Evolutionary conservation across 2,888 invertebrate species (phyloP), one percentile per base, ranked within the genome.

Genomic region (Cataglyphis livida): DNA sequence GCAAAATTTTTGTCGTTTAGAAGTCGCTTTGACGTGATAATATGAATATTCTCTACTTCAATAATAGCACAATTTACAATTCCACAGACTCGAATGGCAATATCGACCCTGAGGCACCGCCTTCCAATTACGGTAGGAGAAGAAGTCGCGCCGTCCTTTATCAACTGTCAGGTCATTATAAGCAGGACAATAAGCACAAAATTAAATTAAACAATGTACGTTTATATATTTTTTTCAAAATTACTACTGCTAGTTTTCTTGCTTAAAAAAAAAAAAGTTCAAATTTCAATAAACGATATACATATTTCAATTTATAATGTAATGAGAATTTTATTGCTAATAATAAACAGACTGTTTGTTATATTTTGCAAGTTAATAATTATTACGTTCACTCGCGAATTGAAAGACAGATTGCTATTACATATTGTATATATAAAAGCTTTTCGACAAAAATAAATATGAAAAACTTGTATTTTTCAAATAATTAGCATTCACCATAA

Each of bases 131-230:
- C 96, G 98, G 98, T 91, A 96, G 99, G 90, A 96, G 99, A 93
- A 96, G 99, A 93, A 98, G 98, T 94, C 96, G 99, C 93, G 99
- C 99, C 62, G 99, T 99, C 84, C 97, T 99, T 87, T 99, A 99
- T 95, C 99, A 99, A 95, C 96, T 99, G 92, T 99, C 98, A 91
- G 99, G 99, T 88, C 99, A 99, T 95, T 99, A 99, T 95, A 98
- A 98, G 95, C 98, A 98, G 94, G 98, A 98, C 95, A 98, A 98
- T 95, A 98, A 99, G 96, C 97, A 97, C 90, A 99, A 99, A 96
- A 96, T 98, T 93, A 98, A 98, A 96, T 96, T 99, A 92, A 98
- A 98, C 95, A 99, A 98, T 96, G 99, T 98, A 96, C 97, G 98
- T 87, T 68, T 61, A 41, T 81, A 41, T 81, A 51, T 28, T 35